Base-by-base conservation (phyloP, 2,113 vertebrate species). In the Bettongia penicillata region DNA sequence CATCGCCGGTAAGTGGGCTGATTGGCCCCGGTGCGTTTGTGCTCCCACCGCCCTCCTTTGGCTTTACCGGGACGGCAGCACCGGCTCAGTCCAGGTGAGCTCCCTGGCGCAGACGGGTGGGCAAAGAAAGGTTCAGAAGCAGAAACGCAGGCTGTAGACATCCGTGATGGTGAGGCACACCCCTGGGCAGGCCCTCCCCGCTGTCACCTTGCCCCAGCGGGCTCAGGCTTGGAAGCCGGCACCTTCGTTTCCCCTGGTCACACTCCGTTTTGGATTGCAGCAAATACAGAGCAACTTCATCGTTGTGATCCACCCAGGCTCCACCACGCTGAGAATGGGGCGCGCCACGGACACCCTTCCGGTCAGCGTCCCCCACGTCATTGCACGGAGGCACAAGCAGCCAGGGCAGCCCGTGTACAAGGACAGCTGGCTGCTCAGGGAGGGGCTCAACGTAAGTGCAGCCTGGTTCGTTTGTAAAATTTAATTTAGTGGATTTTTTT, bases 251-350 rank as follows among this genome's bases (percentile, higher is more conserved):
- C 51, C 91, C 68, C 14, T 77, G 25, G 37, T 90, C 31, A 43
- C 3, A 92, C 12, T 8, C 0, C 37, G 8, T 51, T 91, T 95
- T 97, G 1, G 77, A 53, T 97, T 97, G 84, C 98, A 99, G 99
- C 99, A 99, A 99, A 99, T 99, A 89, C 99, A 99, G 97, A 99
- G 99, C 98, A 99, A 99, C 97, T 99, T 99, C 96, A 98, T 99
- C 3, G 98, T 99, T 22, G 99, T 99, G 95, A 99, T 99, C 95
- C 99, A 99, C 96, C 99, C 99, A 1, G 99, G 99, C 53, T 99
- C 99, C 0, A 99, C 98, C 90, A 99, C 99, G 0, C 98, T 99
- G 89, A 98, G 99, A 61, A 98, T 99, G 37, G 99, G 99, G 8
- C 98, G 99, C 98, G 99, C 99, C 61, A 99, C 99, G 25, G 99